Base-by-base conservation (phyloP, 2,797 vertebrate genomes). In the Pipistrellus kuhlii region DNA sequence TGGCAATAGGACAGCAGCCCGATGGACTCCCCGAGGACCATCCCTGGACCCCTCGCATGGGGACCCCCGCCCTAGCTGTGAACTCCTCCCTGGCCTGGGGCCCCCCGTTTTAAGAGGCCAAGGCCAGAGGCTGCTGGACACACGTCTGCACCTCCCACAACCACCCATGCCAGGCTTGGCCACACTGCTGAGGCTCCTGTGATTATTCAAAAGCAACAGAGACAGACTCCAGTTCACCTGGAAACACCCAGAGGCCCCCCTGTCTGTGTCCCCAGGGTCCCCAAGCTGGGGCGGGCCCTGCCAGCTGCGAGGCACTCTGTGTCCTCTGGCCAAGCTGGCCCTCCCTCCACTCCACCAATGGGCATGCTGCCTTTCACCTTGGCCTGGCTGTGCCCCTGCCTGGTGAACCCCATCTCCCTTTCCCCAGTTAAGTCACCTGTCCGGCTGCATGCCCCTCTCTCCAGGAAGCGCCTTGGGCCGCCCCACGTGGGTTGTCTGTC, bases 141-240 rank as follows among this genome's bases (percentile, higher is more conserved):
- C 41, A 27, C 5, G 30, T 20, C 30, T 9, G 5, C 30, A 23
- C 17, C 59, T 25, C 25, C 8, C 18, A 2, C 38, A 1, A 23
- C 30, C 20, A 9, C 38, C 38, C 10, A 0, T 18, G 30, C 5
- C 13, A 44, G 35, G 44, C 69, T 25, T 6, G 2, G 71, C 32
- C 17, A 21, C 1, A 13, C 27, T 14, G 2, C 71, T 30, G 41
- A 3, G 44, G 15, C 14, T 8, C 76, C n/a, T 8, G 35, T 82
- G 86, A 77, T 44, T 90, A 93, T 92, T 95, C 91, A 96, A 12
- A 17, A 89, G 85, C 8, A 0, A 27, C 0, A 1, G 76, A 83
- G 23, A 30, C 82, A 9, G 30, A 62, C 48, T 69, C 80, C 32
- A 20, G 73, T 57, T 93, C 76, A 88, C 88, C 93, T 73, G 41